Percentiles rank a stretch among this genome's conserved stretches.
Conservation (phyloP, 2,888 invertebrate genomes). For the Aradus depressus region DNA sequence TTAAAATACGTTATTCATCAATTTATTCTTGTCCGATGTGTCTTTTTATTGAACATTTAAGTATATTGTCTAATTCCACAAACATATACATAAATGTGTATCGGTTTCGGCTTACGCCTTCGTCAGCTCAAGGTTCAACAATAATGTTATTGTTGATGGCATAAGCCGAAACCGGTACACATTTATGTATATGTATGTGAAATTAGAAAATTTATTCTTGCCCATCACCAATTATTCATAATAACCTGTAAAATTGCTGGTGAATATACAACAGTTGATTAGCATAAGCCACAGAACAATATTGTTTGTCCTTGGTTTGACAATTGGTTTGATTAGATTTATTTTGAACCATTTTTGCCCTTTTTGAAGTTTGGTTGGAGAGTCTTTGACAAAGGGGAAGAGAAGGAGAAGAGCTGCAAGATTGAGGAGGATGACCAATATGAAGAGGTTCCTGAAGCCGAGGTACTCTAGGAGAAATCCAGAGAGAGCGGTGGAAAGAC, state of each 20-base stretch:
- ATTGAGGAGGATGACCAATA: not conserved
- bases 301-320: constrained; percentile 1
- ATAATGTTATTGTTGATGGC: too few species aligned
- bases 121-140: too few species aligned
- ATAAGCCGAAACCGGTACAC: too few species aligned
- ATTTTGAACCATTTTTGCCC: not conserved
- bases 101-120: too few species aligned
- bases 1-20: too few species aligned
- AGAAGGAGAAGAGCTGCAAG: not conserved
- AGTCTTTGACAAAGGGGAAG: not conserved
- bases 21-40: too few species aligned
- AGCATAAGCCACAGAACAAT: constrained; percentile 2
- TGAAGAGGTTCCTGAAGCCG: not conserved
- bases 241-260: not conserved
- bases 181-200: too few species aligned
- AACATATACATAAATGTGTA: too few species aligned
- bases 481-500: not conserved
- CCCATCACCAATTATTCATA: not conserved
- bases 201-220: not conserved
- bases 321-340: not conserved
- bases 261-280: not conserved
- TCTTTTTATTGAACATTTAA: too few species aligned
- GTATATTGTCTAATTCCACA: too few species aligned
- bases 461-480: not conserved
- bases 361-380: not conserved